These are phyloP conservation scores for Columba guinea DNA, from an alignment of 2,797 vertebrate species.

Conservation along the genomic window DNA sequence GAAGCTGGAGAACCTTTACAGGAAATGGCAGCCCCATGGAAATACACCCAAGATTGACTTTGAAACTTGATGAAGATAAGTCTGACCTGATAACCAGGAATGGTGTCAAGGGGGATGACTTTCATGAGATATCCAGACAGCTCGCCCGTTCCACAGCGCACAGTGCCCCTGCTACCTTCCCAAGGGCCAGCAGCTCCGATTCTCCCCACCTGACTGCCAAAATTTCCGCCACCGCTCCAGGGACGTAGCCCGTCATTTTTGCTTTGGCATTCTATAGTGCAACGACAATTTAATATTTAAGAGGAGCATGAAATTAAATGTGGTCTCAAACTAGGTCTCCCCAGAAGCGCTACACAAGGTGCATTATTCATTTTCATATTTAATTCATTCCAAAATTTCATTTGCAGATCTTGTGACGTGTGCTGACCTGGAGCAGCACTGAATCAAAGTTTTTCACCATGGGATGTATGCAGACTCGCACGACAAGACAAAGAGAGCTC, in stretches of 20 bases:
- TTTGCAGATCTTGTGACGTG: neutral
- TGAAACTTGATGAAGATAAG: neutral
- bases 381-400: constrained; percentile 49
- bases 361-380: constrained; percentile 64
- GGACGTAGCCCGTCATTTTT: neutral
- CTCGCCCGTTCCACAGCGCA: neutral
- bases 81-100: neutral
- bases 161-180: neutral
- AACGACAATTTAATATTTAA: constrained; percentile 47
- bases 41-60: neutral
- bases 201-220: neutral
- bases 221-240: accelerated
- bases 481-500: neutral
- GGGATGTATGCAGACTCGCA: neutral
- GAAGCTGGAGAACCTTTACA: neutral
- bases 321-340: constrained; percentile 21
- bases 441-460: neutral
- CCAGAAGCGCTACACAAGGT: neutral
- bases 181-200: accelerated
- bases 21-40: neutral
- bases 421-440: neutral
- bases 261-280: neutral
- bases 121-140: neutral
- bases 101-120: neutral
- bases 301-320: neutral